Conservation (phyloP, 2,797 vertebrate species). For the Falco columbarius region DNA sequence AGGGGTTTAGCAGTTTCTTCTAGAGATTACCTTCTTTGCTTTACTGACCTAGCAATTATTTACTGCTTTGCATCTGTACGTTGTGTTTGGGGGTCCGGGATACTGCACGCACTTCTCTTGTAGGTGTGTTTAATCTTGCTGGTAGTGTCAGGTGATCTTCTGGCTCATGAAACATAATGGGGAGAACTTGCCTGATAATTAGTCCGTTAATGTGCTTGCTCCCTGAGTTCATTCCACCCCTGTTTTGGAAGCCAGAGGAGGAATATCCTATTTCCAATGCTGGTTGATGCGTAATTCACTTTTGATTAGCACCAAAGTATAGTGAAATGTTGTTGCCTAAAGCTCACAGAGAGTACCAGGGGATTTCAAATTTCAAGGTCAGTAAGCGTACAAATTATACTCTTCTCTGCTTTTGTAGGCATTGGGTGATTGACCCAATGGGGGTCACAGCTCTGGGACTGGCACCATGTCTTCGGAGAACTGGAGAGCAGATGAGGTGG, state of each 20-base stretch:
- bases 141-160: not conserved
- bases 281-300: not conserved
- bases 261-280: not conserved
- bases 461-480: not conserved
- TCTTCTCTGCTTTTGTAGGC: not conserved
- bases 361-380: not conserved
- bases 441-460: not conserved
- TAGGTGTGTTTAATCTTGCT: not conserved
- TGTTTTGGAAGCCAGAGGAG: not conserved
- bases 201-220: not conserved
- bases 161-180: accelerated
- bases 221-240: not conserved
- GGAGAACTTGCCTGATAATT: not conserved
- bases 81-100: not conserved
- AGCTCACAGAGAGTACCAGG: not conserved
- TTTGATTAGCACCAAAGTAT: not conserved
- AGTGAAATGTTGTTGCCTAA: not conserved
- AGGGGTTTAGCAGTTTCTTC: not conserved
- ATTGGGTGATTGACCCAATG: not conserved
- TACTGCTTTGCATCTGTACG: accelerated
- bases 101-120: not conserved
- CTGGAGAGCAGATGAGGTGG: not conserved
- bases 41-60: not conserved
- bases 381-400: not conserved
- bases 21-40: not conserved